Percentiles rank a stretch among this genome's conserved stretches.
Evolutionary conservation across 2,113 vertebrate species (phyloP).

Genomic region (Zeus faber): DNA sequence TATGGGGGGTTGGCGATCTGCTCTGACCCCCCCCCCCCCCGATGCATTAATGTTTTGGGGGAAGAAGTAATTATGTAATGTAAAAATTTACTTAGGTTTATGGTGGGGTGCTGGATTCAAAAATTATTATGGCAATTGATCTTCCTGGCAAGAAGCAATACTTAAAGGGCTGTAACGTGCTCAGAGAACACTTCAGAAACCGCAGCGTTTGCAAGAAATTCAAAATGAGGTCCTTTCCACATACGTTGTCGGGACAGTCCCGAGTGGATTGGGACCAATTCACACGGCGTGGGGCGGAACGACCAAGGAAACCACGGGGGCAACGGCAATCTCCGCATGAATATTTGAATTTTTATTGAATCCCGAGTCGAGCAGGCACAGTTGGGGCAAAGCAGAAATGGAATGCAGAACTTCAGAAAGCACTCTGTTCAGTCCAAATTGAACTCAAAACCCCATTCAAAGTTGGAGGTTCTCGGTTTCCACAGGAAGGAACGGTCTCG

Average conservation of each 20-base stretch:
- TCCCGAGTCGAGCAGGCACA: neutral
- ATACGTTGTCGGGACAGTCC: neutral
- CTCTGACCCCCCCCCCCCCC: slow-evolving; percentile 29
- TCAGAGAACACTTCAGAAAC: slow-evolving; percentile 21
- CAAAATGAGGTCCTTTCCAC: neutral
- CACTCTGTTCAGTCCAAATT: too few relatives aligned
- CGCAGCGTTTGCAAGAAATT: slow-evolving; percentile 12
- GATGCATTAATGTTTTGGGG: slow-evolving; percentile 33
- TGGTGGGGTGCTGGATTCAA: neutral
- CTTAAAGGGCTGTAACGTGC: slow-evolving; percentile 14
- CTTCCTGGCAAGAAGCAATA: slow-evolving; percentile 17
- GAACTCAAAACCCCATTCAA: too few relatives aligned
- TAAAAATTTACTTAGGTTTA: slow-evolving; percentile 17
- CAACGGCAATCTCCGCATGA: neutral
- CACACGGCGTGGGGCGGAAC: neutral
- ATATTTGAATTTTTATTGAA: neutral
- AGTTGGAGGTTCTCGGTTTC: too few relatives aligned
- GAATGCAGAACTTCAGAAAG: too few relatives aligned
- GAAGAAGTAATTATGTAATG: slow-evolving; percentile 12
- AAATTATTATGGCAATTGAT: slow-evolving; percentile 16
- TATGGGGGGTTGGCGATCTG: neutral
- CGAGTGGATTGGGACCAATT: neutral
- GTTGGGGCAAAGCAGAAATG: too few relatives aligned
- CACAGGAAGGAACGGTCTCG: too few relatives aligned
- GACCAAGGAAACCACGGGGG: neutral